Evolutionary conservation across 2,888 invertebrate genomes (phyloP).

Genomic region (Netelia inedita): DNA sequence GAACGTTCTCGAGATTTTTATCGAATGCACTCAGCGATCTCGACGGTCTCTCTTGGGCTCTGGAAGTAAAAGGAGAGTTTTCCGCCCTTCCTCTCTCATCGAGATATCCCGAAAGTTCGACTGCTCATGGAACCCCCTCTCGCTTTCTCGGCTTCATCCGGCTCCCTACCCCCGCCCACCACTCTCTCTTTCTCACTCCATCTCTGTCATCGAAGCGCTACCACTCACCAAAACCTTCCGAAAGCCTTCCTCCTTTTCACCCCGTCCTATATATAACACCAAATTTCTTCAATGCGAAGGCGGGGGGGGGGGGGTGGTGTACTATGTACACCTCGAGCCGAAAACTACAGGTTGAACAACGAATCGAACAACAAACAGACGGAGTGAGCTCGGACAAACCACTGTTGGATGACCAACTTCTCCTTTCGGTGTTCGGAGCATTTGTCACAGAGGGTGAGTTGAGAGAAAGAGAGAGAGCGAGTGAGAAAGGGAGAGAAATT

Average conservation of each 20-base stretch:
- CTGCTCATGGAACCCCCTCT: slow-evolving; percentile 64
- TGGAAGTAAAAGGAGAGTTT: slow-evolving; percentile 71
- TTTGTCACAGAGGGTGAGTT: slow-evolving; percentile 18
- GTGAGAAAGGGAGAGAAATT: neutral
- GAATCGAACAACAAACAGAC: slow-evolving; percentile 49
- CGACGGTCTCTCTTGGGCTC: slow-evolving; percentile 57
- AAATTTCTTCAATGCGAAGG: neutral
- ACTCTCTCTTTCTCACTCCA: slow-evolving; percentile 58
- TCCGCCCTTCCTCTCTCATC: slow-evolving; percentile 37
- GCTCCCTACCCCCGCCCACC: slow-evolving; percentile 33
- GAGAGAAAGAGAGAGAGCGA: neutral
- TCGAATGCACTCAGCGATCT: slow-evolving; percentile 68
- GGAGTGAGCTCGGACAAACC: slow-evolving; percentile 34
- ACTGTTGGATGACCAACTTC: slow-evolving; percentile 20
- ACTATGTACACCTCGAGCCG: slow-evolving; percentile 4
- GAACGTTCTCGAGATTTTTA: slow-evolving; percentile 77
- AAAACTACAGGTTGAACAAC: slow-evolving; percentile 57
- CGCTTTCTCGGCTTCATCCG: slow-evolving; percentile 43
- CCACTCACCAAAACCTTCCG: slow-evolving; percentile 66
- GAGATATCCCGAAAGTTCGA: slow-evolving; percentile 76
- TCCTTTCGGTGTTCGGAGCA: neutral
- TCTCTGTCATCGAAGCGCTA: slow-evolving; percentile 66
- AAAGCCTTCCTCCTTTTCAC: slow-evolving; percentile 14
- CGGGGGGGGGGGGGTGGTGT: neutral
- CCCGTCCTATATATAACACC: neutral